A percentile compares a stretch with the other conserved stretches of the same genome.
phyloP scores from a whole-genome alignment of 1,140 invertebrate species.

The Drosophila takahashii region DNA sequence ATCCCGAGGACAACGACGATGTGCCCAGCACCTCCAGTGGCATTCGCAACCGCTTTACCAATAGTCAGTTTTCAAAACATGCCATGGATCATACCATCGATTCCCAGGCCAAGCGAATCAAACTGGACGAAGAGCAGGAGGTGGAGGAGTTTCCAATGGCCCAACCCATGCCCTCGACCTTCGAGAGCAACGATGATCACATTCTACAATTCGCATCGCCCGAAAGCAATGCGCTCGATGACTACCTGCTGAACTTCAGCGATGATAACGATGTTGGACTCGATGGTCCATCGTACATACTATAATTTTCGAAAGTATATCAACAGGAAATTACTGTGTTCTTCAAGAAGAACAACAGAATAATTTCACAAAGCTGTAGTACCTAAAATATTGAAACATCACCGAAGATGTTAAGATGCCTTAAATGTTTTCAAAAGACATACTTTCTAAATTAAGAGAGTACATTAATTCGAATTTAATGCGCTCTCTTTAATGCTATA shows the following conservation, averaged over 20 bases:
- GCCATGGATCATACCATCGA: not conserved
- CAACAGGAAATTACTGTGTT: too few species aligned
- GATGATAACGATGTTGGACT: not conserved
- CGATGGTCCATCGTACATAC: not conserved
- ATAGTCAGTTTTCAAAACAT: not conserved
- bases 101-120: not conserved
- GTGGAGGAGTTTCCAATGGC: slow-evolving; percentile 8
- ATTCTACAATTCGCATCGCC: slow-evolving; percentile 2
- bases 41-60: not conserved
- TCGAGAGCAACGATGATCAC: not conserved
- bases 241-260: slow-evolving; percentile 5
- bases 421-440: too few species aligned
- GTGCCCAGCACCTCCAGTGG: not conserved
- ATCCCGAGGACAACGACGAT: not conserved
- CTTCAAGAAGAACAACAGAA: too few species aligned
- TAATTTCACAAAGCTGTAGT: too few species aligned
- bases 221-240: not conserved
- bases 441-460: too few species aligned
- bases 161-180: slow-evolving; percentile 1
- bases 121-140: not conserved
- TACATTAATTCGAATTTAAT: too few species aligned
- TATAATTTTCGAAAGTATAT: not conserved
- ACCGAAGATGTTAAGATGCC: too few species aligned
- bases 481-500: too few species aligned
- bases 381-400: too few species aligned